Evolutionary conservation across 2,113 vertebrate genomes (phyloP), one percentile per base, ranked within the genome.

Genomic region (Tetraodon nigroviridis): DNA sequence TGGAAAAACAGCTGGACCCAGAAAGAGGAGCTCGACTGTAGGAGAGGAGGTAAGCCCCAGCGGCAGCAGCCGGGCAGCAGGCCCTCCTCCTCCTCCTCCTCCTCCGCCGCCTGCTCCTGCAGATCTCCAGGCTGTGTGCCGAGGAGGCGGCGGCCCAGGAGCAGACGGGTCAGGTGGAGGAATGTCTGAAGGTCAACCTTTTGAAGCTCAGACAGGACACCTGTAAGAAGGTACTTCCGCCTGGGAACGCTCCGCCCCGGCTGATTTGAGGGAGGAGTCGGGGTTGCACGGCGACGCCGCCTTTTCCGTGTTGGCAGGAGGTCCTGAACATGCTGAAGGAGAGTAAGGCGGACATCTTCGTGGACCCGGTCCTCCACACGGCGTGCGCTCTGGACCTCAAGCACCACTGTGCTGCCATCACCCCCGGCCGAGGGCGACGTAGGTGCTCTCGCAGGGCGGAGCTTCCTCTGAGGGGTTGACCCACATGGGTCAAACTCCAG

Each of bases 1-100:
- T 98, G n/a, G 97, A 99, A 79, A 79, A 98, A 98, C 84, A 92
- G 97, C 92, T 98, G 19, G 96, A 98, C 74, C 97, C 96, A n/a
- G 24, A 95, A 99, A 64, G 92, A 98, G 41, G 95, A 99, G 89
- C 88, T 96, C 51, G 95, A 98, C 69, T 99, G 97, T 59, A 92
- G 90, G 90, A 40, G 92, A 95, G 0, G 97, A 99, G 94, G 97
- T 87, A 7, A 19, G 10, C 48, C 10, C 47, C 42, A 58, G 32
- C 44, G 24, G 53, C 51, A 51, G n/a, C n/a, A n/a, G n/a, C n/a
- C n/a, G n/a, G n/a, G n/a, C 24, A 24, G 24, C 24, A 24, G 24
- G 24, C 24, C 3, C 24, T 5, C 24, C 24, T 24, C 24, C 24
- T 24, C 24, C 24, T 45, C 19, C 15, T 46, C 27, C 11, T 45